These are phyloP conservation scores for Aratinga solstitialis DNA, from an alignment of 2,797 vertebrate genomes.

Conservation along the genomic window DNA sequence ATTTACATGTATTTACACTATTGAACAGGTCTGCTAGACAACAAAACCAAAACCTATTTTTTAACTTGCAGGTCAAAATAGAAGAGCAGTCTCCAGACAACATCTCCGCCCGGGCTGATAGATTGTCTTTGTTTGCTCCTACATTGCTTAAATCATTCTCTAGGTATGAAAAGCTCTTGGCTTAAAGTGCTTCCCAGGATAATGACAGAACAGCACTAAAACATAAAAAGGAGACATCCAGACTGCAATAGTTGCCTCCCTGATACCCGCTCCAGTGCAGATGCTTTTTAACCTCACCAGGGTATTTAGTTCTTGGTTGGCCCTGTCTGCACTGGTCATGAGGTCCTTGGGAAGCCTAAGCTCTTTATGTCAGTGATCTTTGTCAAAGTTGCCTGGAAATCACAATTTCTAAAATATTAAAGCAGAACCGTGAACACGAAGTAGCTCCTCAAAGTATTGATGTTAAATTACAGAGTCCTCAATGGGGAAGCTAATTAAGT, in stretches of 20 bases:
- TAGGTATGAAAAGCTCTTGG: neutral
- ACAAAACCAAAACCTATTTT: neutral
- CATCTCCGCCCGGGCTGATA: neutral
- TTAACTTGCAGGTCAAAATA: neutral
- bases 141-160: neutral
- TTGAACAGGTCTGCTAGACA: constrained; percentile 10
- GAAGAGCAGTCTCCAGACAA: neutral
- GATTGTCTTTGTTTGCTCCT: neutral
- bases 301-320: neutral
- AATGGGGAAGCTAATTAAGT: neutral
- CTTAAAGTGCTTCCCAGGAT: neutral
- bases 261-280: neutral
- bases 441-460: neutral
- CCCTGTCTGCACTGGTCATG: neutral
- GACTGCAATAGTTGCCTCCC: neutral
- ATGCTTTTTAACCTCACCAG: neutral
- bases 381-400: neutral
- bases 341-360: neutral
- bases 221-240: neutral
- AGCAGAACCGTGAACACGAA: neutral
- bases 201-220: neutral
- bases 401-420: neutral
- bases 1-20: constrained; percentile 29
- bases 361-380: neutral
- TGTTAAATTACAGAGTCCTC: neutral